Evolutionary conservation across 2,888 invertebrate species (phyloP).

Genomic region (Pilophorus perplexus): DNA sequence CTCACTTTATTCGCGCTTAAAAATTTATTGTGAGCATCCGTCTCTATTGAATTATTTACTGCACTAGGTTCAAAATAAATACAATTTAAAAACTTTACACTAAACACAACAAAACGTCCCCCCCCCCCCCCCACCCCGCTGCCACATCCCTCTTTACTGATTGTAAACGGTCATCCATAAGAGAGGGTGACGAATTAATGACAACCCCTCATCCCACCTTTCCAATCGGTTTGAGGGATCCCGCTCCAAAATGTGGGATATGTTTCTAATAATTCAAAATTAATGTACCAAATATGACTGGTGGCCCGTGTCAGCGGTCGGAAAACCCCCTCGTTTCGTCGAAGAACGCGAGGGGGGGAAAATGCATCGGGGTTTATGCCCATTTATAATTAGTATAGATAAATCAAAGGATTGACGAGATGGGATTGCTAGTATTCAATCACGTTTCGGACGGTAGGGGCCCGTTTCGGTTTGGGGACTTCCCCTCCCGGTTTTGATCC

Average conservation of each 20-base stretch:
- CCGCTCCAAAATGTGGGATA: constrained; percentile 6
- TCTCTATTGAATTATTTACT: no score
- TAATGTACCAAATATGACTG: constrained; percentile 45
- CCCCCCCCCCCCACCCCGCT: no score
- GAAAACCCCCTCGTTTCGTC: background rate
- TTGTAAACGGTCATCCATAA: no score
- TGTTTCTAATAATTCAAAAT: constrained; percentile 45
- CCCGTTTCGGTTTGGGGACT: constrained; percentile 3
- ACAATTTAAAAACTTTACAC: no score
- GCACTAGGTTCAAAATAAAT: no score
- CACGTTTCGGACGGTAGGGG: no score
- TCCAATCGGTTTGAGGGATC: background rate
- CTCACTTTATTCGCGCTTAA: no score
- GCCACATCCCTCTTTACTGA: no score
- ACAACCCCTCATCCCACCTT: background rate
- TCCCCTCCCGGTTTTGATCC: no score
- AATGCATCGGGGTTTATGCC: constrained; percentile 4
- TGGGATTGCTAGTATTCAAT: constrained; percentile 30
- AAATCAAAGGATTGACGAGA: constrained; percentile 42
- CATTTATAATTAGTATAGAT: constrained; percentile 45
- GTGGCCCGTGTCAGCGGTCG: constrained; percentile 8
- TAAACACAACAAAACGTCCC: no score
- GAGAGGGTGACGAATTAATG: constrained; percentile 28
- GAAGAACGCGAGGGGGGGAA: background rate
- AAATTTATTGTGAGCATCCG: no score